Evolutionary conservation across 1,140 invertebrate species (phyloP).

Genomic region (Himalopsyche phryganea): DNA sequence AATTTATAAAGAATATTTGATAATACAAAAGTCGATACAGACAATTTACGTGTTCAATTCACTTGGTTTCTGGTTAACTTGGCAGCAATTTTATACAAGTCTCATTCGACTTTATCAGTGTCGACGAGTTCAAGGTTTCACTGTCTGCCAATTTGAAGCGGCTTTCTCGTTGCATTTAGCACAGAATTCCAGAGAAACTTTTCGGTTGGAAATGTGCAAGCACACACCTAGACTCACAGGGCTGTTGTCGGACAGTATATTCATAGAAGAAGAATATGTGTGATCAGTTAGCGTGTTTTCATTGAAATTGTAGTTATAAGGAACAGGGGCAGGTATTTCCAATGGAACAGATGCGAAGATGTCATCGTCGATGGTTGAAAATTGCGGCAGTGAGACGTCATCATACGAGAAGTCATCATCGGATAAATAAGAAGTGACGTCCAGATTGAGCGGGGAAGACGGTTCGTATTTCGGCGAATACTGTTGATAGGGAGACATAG

Average conservation of each 20-base stretch:
- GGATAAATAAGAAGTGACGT: conserved; percentile 9
- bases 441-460: conserved; percentile 10
- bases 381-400: conserved; percentile 10
- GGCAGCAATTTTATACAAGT: background rate
- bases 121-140: too few relatives aligned
- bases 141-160: conserved; percentile 14
- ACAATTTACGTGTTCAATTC: conserved; percentile 16
- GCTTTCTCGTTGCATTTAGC: conserved; percentile 46
- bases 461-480: conserved; percentile 8
- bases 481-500: conserved; percentile 7
- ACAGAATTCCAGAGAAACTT: conserved; percentile 56
- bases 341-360: conserved; percentile 1
- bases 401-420: conserved; percentile 12
- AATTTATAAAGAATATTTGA: too few relatives aligned
- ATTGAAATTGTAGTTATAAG: background rate
- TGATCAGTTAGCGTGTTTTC: conserved; percentile 9
- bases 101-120: background rate
- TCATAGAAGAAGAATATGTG: conserved; percentile 14
- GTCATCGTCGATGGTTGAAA: conserved; percentile 15
- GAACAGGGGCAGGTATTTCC: background rate
- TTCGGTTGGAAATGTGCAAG: conserved; percentile 53
- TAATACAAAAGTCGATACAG: conserved; percentile 15
- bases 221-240: conserved; percentile 46
- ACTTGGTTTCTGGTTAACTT: background rate
- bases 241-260: background rate